Evolutionary conservation across 2,113 vertebrate species (phyloP).

Genomic region (Alces alces): DNA sequence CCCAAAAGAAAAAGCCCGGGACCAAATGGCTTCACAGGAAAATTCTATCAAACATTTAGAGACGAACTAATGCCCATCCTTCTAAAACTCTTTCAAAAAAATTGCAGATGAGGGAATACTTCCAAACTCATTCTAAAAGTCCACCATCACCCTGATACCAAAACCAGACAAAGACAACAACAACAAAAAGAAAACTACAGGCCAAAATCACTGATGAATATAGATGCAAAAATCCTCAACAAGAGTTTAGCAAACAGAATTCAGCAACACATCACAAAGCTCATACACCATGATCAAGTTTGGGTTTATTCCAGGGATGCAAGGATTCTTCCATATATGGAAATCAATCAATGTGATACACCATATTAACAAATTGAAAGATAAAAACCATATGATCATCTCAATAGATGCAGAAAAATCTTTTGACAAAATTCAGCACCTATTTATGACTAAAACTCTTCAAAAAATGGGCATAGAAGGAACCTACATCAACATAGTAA

Average conservation of each 20-base stretch:
- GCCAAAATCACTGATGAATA: background rate
- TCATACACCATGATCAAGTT: background rate
- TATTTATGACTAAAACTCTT: background rate
- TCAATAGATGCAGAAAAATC: background rate
- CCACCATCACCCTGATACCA: background rate
- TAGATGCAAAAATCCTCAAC: background rate
- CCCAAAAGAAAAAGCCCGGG: rapidly evolving
- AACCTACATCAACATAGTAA: background rate
- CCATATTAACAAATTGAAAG: background rate
- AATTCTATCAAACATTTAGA: background rate
- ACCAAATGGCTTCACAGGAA: background rate
- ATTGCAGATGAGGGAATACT: background rate
- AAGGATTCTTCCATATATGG: background rate
- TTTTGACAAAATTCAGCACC: background rate
- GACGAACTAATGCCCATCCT: background rate
- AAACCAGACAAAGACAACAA: background rate
- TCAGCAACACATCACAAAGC: background rate
- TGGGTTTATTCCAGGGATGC: background rate
- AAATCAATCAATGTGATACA: background rate
- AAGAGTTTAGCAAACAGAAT: background rate
- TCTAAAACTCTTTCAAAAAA: background rate
- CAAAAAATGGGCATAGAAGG: background rate
- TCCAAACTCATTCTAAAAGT: background rate
- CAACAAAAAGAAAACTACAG: background rate
- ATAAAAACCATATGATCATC: background rate